Conservation (phyloP, 2,113 vertebrate species). For the Mixornis gularis region DNA sequence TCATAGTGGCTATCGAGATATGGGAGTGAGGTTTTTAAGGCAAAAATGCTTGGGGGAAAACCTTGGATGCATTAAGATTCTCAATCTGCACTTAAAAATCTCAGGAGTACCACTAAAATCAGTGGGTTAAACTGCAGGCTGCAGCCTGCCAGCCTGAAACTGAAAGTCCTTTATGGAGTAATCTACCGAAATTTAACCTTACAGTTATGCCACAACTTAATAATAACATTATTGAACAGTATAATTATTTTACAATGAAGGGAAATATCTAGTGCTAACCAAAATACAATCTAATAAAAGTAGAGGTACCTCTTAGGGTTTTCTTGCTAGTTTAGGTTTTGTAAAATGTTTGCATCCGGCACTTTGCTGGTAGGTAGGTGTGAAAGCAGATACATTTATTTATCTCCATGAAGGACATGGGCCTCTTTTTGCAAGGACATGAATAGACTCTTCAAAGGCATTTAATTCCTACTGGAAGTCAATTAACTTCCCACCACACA, state of each 20-base stretch:
- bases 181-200: neutral
- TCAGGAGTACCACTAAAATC: neutral
- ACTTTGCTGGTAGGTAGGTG: neutral
- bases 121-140: neutral
- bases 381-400: neutral
- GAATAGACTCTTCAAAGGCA: neutral
- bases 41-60: neutral
- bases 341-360: neutral
- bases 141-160: neutral
- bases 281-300: neutral
- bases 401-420: neutral
- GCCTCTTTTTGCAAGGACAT: neutral
- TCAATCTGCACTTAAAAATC: neutral
- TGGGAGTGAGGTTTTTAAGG: accelerated
- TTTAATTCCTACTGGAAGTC: neutral
- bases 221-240: neutral
- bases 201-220: neutral
- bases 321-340: neutral
- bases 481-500: neutral
- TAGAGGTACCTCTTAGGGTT: neutral
- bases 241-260: neutral
- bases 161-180: neutral
- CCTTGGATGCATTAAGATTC: neutral
- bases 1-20: neutral
- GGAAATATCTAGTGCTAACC: neutral